phyloP scores from a whole-genome alignment of 2,113 vertebrate species.

The Paracyprichromis sp. region DNA sequence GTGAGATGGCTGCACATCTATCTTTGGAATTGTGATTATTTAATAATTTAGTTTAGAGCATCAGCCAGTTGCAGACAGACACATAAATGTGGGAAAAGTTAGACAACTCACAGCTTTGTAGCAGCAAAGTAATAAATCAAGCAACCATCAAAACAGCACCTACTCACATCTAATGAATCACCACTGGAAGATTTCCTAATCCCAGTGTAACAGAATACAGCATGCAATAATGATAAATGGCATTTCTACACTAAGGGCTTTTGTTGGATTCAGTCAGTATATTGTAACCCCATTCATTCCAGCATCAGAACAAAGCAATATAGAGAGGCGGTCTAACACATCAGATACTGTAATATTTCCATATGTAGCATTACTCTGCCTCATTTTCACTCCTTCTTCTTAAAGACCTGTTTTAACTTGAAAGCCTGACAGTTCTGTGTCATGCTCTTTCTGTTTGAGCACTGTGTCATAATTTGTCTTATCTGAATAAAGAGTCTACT shows the following conservation, averaged over 20 bases:
- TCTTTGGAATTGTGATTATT: not conserved
- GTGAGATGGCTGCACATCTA: not conserved
- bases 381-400: not conserved
- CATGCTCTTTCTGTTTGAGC: not conserved
- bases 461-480: not conserved
- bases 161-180: slow-evolving; percentile 25
- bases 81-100: not conserved
- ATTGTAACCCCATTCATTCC: not conserved
- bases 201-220: not conserved
- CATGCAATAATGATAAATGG: slow-evolving; percentile 21
- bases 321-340: rapidly evolving
- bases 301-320: not conserved
- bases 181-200: slow-evolving; percentile 26
- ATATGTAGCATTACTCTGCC: not conserved
- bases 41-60: not conserved
- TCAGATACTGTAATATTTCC: not conserved
- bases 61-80: not conserved
- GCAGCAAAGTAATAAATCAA: slow-evolving; percentile 34
- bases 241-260: not conserved
- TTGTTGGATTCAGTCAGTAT: not conserved
- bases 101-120: not conserved
- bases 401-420: not conserved
- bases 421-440: slow-evolving; percentile 19
- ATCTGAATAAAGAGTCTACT: not conserved
- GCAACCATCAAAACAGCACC: slow-evolving; percentile 17